Evolutionary conservation across 2,113 vertebrate species (phyloP), one percentile per base, ranked within the genome.

Genomic region (Labeo catla): DNA sequence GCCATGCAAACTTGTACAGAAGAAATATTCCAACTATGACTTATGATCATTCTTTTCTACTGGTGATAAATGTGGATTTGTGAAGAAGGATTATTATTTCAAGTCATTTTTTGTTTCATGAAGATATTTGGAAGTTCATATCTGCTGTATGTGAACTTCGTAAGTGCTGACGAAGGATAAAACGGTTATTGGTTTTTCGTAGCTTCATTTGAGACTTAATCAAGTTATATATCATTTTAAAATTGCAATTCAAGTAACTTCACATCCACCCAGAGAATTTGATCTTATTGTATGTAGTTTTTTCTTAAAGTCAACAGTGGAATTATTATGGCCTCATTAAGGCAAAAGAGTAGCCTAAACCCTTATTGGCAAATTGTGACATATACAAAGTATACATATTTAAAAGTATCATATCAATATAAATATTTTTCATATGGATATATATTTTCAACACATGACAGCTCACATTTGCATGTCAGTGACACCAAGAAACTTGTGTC

Each of bases 1-100:
- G 78, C 39, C 78, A 47, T 47, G 57, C 36, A 61, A 79, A 59
- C 77, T 59, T n/a, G 49, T 15, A 34, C 28, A 79, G 76, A 79
- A 78, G 28, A 28, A 59, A 59, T 39, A 16, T 45, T 43, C 77
- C 10, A 21, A 45, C 54, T 80, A 63, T 81, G 21, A 81, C 21
- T 81, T 11, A 63, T 59, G 28, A 36, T 63, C n/a, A 63, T 59
- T 79, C 54, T 57, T 43, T 12, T 39, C 28, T 79, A 13, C 54
- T 61, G 9, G 54, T 23, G 78, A 80, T 63, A 63, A 80, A 23
- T 80, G 39, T 79, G 34, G 52, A 43, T 34, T 59, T 79, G 16
- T 59, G 16, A 10, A 59, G 78, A 80, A 6, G 36, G 10, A 23
- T 39, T 16, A 61, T 63, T 63, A 15, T 63, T 47, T 63, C 1